These are phyloP conservation scores for Azemiops feae DNA, from an alignment of 2,113 vertebrate species.

Conservation along the genomic window DNA sequence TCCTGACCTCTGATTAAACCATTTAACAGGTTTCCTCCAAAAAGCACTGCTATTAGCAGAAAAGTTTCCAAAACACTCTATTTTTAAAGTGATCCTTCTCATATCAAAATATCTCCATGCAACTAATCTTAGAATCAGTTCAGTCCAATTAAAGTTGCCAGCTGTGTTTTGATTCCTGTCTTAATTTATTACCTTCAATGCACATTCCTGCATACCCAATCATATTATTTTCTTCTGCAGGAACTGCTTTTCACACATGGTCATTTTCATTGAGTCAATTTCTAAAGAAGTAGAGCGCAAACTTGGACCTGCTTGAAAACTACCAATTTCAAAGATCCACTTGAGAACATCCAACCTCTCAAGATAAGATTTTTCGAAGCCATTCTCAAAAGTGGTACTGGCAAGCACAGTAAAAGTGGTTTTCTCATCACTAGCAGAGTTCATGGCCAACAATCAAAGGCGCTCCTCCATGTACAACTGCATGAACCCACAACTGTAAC, in stretches of 20 bases:
- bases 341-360: neutral
- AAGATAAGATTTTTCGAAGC: neutral
- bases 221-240: neutral
- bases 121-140: neutral
- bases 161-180: neutral
- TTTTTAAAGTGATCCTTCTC: neutral
- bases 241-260: neutral
- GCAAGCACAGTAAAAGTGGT: neutral
- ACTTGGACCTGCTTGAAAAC: neutral
- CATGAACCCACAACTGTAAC: neutral
- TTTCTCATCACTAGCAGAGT: neutral
- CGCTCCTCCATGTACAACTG: neutral
- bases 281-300: neutral
- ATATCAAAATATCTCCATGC: neutral
- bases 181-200: neutral
- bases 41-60: neutral
- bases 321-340: neutral
- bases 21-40: neutral
- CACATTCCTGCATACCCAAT: neutral
- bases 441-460: neutral
- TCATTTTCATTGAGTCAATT: neutral
- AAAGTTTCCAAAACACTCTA: fast-evolving
- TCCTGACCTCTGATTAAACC: neutral
- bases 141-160: neutral
- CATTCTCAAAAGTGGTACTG: neutral